Evolutionary conservation across 2,797 vertebrate species (phyloP).

Genomic region (Nothura maculosa): DNA sequence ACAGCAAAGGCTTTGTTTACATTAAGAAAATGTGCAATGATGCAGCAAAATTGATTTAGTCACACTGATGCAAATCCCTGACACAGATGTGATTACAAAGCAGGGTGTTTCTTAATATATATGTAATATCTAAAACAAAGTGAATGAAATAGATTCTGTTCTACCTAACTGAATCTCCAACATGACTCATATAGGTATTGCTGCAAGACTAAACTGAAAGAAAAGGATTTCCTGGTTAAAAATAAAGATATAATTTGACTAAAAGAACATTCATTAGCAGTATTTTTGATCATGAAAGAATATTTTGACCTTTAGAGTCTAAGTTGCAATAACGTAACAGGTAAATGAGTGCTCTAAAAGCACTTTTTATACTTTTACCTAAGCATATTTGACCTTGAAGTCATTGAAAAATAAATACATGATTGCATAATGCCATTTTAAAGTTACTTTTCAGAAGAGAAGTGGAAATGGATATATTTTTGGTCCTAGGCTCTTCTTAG

Average conservation of each 20-base stretch:
- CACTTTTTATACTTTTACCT: not conserved
- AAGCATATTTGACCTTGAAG: constrained; percentile 21
- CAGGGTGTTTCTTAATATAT: constrained; percentile 27
- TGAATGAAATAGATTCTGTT: not conserved
- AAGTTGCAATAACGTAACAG: not conserved
- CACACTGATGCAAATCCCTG: constrained; percentile 60
- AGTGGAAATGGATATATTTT: constrained; percentile 40
- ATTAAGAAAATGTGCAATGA: constrained; percentile 60
- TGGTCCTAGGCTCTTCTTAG: constrained; percentile 4
- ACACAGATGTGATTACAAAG: constrained; percentile 41
- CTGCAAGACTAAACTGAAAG: not conserved
- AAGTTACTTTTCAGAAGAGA: not conserved
- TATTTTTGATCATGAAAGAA: not conserved
- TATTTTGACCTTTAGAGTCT: not conserved
- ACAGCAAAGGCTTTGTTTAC: constrained; percentile 55
- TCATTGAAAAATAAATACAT: not conserved
- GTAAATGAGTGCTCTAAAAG: not conserved
- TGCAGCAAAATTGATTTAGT: constrained; percentile 70
- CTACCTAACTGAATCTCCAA: not conserved
- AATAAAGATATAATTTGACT: not conserved
- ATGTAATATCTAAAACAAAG: not conserved
- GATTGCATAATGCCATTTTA: constrained; percentile 23
- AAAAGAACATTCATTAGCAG: not conserved
- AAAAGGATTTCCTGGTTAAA: not conserved
- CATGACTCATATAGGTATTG: not conserved